Conservation (phyloP, 2,888 invertebrate species). For the Cancer borealis region DNA sequence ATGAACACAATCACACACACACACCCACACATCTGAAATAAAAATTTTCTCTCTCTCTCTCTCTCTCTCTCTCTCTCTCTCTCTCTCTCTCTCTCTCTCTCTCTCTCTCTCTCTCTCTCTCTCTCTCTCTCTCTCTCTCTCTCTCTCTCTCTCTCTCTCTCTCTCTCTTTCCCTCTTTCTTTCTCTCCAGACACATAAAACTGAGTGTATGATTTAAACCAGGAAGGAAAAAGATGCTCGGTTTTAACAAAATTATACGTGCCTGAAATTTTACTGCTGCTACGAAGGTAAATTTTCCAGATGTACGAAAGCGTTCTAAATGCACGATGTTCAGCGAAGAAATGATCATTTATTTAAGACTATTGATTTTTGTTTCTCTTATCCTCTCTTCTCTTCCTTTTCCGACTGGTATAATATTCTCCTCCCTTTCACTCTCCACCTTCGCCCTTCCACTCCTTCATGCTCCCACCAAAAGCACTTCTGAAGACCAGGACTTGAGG, state of each 20-base stretch:
- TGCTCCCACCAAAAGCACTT: neutral
- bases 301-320: neutral
- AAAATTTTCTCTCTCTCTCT: too few relatives aligned
- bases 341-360: neutral
- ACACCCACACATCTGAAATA: too few relatives aligned
- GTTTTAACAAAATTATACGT: neutral
- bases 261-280: neutral
- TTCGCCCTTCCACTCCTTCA: neutral
- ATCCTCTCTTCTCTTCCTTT: neutral
- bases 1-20: too few relatives aligned
- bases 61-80: neutral
- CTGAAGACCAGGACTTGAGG: neutral
- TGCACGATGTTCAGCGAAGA: too few relatives aligned
- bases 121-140: conserved; percentile 16
- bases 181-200: neutral
- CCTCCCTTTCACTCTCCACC: neutral
- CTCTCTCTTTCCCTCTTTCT: neutral
- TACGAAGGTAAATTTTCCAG: neutral
- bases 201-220: neutral
- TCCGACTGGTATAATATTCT: neutral
- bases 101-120: conserved; percentile 20
- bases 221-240: neutral
- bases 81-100: conserved; percentile 7
- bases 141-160: conserved; percentile 13
- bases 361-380: neutral